Conservation (phyloP, 2,113 vertebrate genomes). For the Dissostichus mawsoni region DNA sequence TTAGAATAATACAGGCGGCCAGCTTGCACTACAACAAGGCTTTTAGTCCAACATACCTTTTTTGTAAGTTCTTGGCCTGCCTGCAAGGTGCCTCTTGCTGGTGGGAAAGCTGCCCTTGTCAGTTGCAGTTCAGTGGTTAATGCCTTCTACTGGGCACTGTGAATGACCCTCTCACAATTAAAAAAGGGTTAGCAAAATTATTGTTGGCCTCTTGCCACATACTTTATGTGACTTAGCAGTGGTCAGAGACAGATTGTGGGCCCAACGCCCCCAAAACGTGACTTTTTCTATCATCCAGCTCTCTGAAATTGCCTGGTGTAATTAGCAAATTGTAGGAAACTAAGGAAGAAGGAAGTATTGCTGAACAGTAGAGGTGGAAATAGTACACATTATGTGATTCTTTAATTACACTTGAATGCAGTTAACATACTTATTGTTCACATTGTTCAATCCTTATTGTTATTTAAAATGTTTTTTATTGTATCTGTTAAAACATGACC, state of each 20-base stretch:
- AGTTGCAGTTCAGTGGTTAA: constrained; percentile 73
- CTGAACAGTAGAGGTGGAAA: constrained; percentile 17
- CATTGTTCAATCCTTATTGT: background rate
- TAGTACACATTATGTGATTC: constrained; percentile 4
- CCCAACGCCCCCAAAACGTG: constrained; percentile 53
- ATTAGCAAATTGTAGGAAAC: constrained; percentile 61
- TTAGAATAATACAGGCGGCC: background rate
- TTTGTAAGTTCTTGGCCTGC: constrained; percentile 41
- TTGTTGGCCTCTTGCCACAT: constrained; percentile 75
- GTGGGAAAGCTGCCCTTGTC: constrained; percentile 67
- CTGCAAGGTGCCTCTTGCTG: constrained; percentile 59
- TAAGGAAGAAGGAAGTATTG: constrained; percentile 21
- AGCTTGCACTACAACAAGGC: constrained; percentile 4
- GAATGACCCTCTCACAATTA: constrained; percentile 74
- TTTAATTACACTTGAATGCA: constrained; percentile 2
- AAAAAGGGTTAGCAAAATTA: constrained; percentile 78
- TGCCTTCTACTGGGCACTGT: constrained; percentile 67
- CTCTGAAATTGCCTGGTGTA: constrained; percentile 48
- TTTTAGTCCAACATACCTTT: constrained; percentile 4
- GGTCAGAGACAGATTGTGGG: constrained; percentile 63
- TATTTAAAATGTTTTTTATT: background rate
- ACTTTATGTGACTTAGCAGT: constrained; percentile 67
- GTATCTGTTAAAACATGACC: background rate
- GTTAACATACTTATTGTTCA: constrained; percentile 6
- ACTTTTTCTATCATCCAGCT: constrained; percentile 50